Conservation (phyloP, 1,140 invertebrate species). For the Caerostris extrusa region DNA sequence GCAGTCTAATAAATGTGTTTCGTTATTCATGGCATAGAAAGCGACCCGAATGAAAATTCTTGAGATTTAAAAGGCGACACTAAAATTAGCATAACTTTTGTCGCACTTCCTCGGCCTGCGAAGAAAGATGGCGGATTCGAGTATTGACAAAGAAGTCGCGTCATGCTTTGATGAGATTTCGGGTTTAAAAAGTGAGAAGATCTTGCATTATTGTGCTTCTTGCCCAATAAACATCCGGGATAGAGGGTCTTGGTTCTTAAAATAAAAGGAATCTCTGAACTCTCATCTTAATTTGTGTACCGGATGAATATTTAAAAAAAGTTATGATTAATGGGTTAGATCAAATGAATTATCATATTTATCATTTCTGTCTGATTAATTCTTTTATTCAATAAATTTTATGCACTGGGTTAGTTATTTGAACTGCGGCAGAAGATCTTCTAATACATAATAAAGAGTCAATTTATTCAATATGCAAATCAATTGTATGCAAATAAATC, state of each 20-base stretch:
- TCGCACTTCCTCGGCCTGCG: constrained; percentile 29
- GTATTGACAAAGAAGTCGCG: neutral
- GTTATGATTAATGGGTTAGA: neutral
- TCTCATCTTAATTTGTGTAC: neutral
- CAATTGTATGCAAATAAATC: too few relatives aligned
- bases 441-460: too few relatives aligned
- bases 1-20: neutral
- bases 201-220: neutral
- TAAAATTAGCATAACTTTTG: constrained; percentile 53
- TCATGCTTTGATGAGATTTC: neutral
- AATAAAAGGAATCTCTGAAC: neutral
- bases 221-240: neutral
- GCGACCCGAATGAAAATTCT: neutral
- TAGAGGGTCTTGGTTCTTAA: neutral
- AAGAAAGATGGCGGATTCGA: neutral
- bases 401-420: too few relatives aligned
- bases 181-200: constrained; percentile 7
- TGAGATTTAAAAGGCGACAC: neutral
- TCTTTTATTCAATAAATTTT: too few relatives aligned
- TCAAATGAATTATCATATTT: constrained; percentile 34
- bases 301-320: neutral
- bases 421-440: too few relatives aligned
- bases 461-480: too few relatives aligned
- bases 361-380: neutral
- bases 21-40: neutral